Base-by-base conservation (phyloP, 2,113 vertebrate genomes). In the Pterocles burchelli region DNA sequence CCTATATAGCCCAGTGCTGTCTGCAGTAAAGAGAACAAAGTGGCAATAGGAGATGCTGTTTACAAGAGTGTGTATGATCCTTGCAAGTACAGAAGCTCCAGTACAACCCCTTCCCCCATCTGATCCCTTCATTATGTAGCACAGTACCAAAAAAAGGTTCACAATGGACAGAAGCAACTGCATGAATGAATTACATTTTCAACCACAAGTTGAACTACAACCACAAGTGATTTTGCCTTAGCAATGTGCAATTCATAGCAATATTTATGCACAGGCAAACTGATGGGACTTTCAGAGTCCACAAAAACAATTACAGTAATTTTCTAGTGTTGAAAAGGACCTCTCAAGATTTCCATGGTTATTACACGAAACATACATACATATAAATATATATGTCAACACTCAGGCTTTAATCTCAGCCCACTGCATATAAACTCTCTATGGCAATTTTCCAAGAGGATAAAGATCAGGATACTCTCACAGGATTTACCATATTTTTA, bases 401-500 rank as follows among this genome's bases (percentile, higher is more conserved):
- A 81, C 18, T 79, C 25, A 67, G 43, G 38, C 41, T 87, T 94
- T 78, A 74, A 93, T 72, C 73, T 67, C 81, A 75, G 57, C 26
- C 61, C 78, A 28, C 41, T 85, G 74, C 41, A 54, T 31, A 78
- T 33, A 45, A 92, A 71, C 21, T 73, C 36, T 19, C 54, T 13
- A 78, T 2, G 6, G 34, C 41, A 48, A 94, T 93, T 95, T 94
- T 89, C 45, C 58, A 79, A 68, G 19, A 80, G 24, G 73, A 86
- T 90, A 84, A 93, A 75, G 48, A 88, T 66, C 72, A 87, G 25
- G 36, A 84, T 81, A 48, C 17, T 94, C 59, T 96, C n/a, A 84
- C 21, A 91, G 65, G 38, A 81, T 63, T 85, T 84, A 92, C 31
- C 76, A 29, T 66, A 41, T 73, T 89, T 92, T 85, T 81, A 83